phyloP scores from a whole-genome alignment of 2,888 invertebrate genomes.

The Oscheius sp. region DNA sequence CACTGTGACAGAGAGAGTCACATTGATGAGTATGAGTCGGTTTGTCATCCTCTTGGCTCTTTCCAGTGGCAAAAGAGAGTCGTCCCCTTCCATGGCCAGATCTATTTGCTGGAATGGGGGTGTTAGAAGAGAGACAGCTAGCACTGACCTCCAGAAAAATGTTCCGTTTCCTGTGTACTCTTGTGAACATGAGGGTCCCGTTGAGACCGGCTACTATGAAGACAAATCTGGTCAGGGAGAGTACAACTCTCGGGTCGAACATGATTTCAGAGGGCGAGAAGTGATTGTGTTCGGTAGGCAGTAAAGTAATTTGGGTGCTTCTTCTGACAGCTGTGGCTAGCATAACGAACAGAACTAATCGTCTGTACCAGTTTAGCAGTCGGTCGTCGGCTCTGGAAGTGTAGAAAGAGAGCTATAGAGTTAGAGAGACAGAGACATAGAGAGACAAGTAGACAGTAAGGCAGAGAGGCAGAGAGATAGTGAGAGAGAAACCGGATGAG shows the following conservation, averaged over 20 bases:
- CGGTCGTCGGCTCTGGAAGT: no score
- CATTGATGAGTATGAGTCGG: no score
- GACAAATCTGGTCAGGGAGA: slow-evolving; percentile 5
- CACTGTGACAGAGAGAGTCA: background rate
- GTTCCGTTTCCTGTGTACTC: background rate
- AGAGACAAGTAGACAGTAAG: background rate
- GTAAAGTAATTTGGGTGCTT: no score
- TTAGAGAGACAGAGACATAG: background rate
- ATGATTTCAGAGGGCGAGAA: background rate
- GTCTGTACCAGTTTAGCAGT: no score
- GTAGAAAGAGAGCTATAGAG: background rate
- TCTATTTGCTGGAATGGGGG: no score
- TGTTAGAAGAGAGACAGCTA: background rate
- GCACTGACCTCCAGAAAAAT: background rate
- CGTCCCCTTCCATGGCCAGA: no score
- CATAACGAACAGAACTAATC: no score
- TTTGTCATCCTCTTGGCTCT: no score
- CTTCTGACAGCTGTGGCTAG: no score
- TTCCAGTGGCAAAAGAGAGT: no score
- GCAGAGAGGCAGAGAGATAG: background rate
- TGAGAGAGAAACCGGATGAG: background rate
- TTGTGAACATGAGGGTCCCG: slow-evolving; percentile 5
- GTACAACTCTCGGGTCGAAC: slow-evolving; percentile 11
- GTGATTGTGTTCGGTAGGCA: no score
- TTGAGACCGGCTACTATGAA: slow-evolving; percentile 1